Percentiles rank a stretch among this genome's conserved stretches.
Evolutionary conservation across 2,113 vertebrate genomes (phyloP).

Genomic region (Myxocyprinus asiaticus): DNA sequence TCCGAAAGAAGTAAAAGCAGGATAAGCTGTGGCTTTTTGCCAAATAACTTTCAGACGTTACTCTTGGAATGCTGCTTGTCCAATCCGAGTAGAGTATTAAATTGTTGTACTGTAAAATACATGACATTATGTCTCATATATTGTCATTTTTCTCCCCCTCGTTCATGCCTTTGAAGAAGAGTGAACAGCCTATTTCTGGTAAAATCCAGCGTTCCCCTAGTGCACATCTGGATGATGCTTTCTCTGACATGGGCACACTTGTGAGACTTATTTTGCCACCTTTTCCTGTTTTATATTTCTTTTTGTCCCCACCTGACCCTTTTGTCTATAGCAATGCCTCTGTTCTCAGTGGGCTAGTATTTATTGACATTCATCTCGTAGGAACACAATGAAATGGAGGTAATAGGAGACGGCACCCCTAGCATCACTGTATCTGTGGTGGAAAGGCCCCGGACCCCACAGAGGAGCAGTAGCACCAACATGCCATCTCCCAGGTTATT

Average conservation of each 20-base stretch:
- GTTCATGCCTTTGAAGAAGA: slow-evolving; percentile 59
- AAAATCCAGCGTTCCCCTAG: slow-evolving; percentile 82
- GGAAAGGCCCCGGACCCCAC: slow-evolving; percentile 84
- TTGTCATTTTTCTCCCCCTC: slow-evolving; percentile 26
- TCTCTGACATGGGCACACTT: slow-evolving; percentile 80
- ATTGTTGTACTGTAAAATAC: too few species aligned
- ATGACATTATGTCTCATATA: not conserved
- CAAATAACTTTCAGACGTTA: too few species aligned
- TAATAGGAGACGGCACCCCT: slow-evolving; percentile 75
- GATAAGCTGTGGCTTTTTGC: too few species aligned
- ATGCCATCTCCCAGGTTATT: slow-evolving; percentile 80
- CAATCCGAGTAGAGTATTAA: too few species aligned
- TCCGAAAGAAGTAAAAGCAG: too few species aligned
- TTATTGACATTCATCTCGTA: slow-evolving; percentile 58
- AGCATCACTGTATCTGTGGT: slow-evolving; percentile 81
- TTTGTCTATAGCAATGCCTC: not conserved
- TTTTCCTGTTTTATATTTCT: too few species aligned
- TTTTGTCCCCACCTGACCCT: too few species aligned
- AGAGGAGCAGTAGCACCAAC: slow-evolving; percentile 81
- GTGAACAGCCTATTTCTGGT: slow-evolving; percentile 70
- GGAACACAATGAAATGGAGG: slow-evolving; percentile 83
- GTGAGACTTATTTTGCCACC: slow-evolving; percentile 60
- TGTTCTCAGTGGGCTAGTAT: slow-evolving; percentile 27
- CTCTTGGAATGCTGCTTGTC: too few species aligned
- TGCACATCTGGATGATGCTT: slow-evolving; percentile 79